Base-by-base conservation (phyloP, 92 coral and sea anemone genomes). In the Siderastrea radians region DNA sequence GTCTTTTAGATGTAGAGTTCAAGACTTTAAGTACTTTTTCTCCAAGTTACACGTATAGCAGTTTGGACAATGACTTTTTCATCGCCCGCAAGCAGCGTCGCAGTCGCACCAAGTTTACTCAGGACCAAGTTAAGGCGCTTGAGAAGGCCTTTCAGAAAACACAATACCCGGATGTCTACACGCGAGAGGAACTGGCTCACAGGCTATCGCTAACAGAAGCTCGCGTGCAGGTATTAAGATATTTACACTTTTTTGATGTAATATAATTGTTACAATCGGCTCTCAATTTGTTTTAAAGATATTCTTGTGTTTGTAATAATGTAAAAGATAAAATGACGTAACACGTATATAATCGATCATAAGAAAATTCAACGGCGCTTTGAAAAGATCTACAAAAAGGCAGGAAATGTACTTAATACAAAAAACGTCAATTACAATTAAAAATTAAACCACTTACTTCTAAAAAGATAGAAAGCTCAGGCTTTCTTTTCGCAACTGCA, bases 121-220 rank as follows among this genome's bases (percentile, higher is more conserved):
- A 94, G 6, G 92, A 77, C 16, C 99, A 98, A 71, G 96, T 98
- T 26, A 92, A 91, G 15, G 98, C 93, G 15, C 95, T 98, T 16
- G 99, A 98, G 83, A 94, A 95, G 81, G 99, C 99, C 47, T 98
- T 98, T 70, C 95, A 90, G 89, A 98, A 94, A 80, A 98, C 99
- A 6, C 99, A 98, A 74, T 98, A 98, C 89, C 99, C 99, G 68
- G 99, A 97, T 89, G 99, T 97, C 6, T 97, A 94, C 88, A 97
- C 99, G 43, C 83, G 99, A 61, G 99, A 97, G 68, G 99, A 97
- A 67, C 84, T 97, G 15, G 99, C 99, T 6, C 98, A 98, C 47
- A 85, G 99, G 72, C 80, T 98, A 86, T 92, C 92, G 49, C 92
- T 98, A 38, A 96, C 99, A 64, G 99, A 98, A 80, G 99, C 99